A percentile compares a stretch with the other conserved stretches of the same genome.
Conservation (phyloP, 1,140 invertebrate genomes). For the Drosophila sp. region DNA sequence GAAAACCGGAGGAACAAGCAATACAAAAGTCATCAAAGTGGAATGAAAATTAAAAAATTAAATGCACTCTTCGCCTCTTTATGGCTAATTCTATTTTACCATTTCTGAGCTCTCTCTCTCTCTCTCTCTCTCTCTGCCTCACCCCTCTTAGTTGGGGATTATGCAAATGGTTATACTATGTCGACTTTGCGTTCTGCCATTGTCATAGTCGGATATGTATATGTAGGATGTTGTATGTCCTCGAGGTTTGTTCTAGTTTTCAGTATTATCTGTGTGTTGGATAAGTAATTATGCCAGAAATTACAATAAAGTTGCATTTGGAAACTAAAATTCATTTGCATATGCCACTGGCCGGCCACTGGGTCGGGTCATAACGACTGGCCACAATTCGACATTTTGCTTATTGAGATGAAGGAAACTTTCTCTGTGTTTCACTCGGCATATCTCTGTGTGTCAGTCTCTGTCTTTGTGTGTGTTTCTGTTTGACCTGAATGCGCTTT, state of each 20-base stretch:
- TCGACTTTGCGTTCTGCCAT: conserved; percentile 30
- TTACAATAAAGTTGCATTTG: conserved; percentile 63
- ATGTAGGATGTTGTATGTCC: conserved; percentile 1
- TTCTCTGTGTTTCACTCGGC: conserved; percentile 6
- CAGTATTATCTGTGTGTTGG: conserved; percentile 57
- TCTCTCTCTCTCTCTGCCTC: not conserved
- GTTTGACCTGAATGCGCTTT: conserved; percentile 32
- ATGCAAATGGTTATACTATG: conserved; percentile 54
- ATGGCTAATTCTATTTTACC: conserved; percentile 2
- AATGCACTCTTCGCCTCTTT: not conserved
- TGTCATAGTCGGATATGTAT: not conserved
- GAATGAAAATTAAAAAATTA: conserved; percentile 16
- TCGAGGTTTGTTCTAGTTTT: conserved; percentile 34
- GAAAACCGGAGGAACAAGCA: not conserved
- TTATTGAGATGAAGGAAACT: conserved; percentile 28
- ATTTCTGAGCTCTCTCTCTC: not conserved
- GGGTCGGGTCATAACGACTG: conserved; percentile 39
- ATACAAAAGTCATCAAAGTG: conserved; percentile 13
- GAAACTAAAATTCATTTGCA: conserved; percentile 59
- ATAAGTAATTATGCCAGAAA: conserved; percentile 74
- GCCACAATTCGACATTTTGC: conserved; percentile 50
- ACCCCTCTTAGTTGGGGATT: conserved; percentile 39
- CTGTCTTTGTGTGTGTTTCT: not conserved
- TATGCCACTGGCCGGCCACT: conserved; percentile 26
- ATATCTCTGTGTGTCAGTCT: conserved; percentile 21